phyloP scores from a whole-genome alignment of 1,140 invertebrate genomes.

The Caerostris darwini region DNA sequence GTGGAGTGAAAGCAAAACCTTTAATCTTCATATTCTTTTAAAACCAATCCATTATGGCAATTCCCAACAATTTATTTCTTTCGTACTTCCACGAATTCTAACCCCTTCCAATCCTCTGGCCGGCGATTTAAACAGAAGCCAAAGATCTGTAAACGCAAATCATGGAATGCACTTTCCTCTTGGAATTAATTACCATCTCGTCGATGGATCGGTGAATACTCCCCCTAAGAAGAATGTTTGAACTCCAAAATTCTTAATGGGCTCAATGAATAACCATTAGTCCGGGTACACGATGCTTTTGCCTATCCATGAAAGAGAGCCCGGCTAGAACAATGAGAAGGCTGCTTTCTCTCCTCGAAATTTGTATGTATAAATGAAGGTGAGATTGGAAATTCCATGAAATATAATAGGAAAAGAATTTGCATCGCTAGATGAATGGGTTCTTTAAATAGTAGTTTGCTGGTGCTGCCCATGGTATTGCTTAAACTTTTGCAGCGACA shows the following conservation, averaged over 20 bases:
- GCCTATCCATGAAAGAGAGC: constrained; percentile 29
- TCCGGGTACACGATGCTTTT: constrained; percentile 28
- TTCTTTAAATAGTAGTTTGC: constrained; percentile 1
- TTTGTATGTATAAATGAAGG: constrained; percentile 35
- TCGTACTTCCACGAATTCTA: no score
- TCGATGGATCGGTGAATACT: constrained; percentile 20
- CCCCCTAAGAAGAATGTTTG: constrained; percentile 42
- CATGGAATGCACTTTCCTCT: constrained; percentile 63
- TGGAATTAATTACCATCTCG: constrained; percentile 55
- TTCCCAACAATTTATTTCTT: background rate
- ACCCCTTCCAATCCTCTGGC: background rate
- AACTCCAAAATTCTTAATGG: constrained; percentile 55
- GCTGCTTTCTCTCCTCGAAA: background rate
- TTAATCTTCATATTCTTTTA: background rate
- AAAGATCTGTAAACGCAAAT: constrained; percentile 50
- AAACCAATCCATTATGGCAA: background rate
- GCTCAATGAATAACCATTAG: constrained; percentile 59
- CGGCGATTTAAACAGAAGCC: constrained; percentile 24
- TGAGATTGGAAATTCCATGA: constrained; percentile 40
- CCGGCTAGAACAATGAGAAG: background rate
- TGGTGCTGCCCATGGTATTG: background rate
- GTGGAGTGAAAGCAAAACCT: background rate
- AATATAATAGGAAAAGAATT: constrained; percentile 43
- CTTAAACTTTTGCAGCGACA: background rate
- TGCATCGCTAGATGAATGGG: constrained; percentile 5